Evolutionary conservation across 2,888 invertebrate genomes (phyloP), one percentile per base, ranked within the genome.

Genomic region (Tiphia femorata): DNA sequence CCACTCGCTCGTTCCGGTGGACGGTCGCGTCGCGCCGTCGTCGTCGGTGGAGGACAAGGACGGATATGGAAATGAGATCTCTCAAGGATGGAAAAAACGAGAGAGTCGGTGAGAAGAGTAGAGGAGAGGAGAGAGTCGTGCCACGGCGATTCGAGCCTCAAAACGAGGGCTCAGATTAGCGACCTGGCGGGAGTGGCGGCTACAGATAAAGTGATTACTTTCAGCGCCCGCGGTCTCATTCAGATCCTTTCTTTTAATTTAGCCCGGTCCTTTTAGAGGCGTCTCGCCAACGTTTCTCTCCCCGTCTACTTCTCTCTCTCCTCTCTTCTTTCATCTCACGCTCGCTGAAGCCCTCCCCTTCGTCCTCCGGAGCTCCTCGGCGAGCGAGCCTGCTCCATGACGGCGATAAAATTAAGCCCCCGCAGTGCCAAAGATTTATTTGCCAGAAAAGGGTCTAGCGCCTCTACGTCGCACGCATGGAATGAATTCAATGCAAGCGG

Each of bases 121-220:
- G 23, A 20, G 16, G 27, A 23, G 25, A 17, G 16, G 25, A 3
- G 25, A 23, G 46, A 46, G 42, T 14, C 44, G 21, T 46, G 25
- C 43, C 43, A 50, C 19, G 61, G 41, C 59, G 21, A 59, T 67
- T 64, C 62, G n/a, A 59, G 49, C 49, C 57, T 52, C 58, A 55
- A 68, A 71, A 65, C 64, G 60, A 43, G 60, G 57, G 50, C 51
- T 37, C 61, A 71, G 73, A 73, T 72, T 72, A 72, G 68, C 71
- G 57, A 46, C 37, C 30, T 50, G 59, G 50, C 46, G 35, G 37
- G 72, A 75, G 64, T 73, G 75, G 70, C 60, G 64, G 67, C 54
- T 71, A 62, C 65, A 73, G 73, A 73, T 73, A 73, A 73, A 75
- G 75, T 73, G 70, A 73, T 73, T 73, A 75, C 73, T 73, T 73